phyloP scores from a whole-genome alignment of 2,888 invertebrate species.

The Anoplius nigerrimus region DNA sequence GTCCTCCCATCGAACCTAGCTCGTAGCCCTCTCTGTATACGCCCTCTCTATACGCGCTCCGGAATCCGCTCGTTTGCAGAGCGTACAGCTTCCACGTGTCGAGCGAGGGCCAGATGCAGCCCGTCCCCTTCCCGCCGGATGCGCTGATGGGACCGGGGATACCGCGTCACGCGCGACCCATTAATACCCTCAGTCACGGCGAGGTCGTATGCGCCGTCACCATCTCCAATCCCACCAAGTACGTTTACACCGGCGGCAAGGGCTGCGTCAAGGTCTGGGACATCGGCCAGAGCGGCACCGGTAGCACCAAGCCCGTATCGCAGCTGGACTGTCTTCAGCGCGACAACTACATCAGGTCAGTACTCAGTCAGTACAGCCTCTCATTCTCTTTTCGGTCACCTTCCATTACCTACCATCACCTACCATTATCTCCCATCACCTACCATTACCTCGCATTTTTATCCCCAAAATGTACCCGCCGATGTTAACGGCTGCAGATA shows the following conservation, averaged over 20 bases:
- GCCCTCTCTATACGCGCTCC: too few species aligned
- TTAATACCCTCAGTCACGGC: slow-evolving; percentile 94
- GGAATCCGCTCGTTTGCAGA: slow-evolving; percentile 75
- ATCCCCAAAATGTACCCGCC: not conserved
- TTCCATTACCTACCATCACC: not conserved
- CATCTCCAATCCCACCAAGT: slow-evolving; percentile 93
- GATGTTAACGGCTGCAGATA: slow-evolving; percentile 36
- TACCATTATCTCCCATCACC: not conserved
- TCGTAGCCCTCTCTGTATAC: too few species aligned
- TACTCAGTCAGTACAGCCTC: not conserved
- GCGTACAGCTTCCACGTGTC: slow-evolving; percentile 96
- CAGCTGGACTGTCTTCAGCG: slow-evolving; percentile 95
- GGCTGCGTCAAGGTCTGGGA: slow-evolving; percentile 99
- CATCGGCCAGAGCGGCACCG: slow-evolving; percentile 89
- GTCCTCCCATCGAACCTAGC: not conserved
- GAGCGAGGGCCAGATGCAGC: slow-evolving; percentile 90
- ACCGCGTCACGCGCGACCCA: slow-evolving; percentile 92
- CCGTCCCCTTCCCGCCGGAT: slow-evolving; percentile 95
- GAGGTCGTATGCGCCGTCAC: slow-evolving; percentile 98
- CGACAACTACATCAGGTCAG: slow-evolving; percentile 88
- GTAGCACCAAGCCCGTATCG: slow-evolving; percentile 85
- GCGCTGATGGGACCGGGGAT: slow-evolving; percentile 94
- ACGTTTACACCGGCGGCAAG: slow-evolving; percentile 97
- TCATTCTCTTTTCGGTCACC: not conserved
- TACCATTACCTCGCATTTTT: not conserved